Base-by-base conservation (phyloP, 2,113 vertebrate genomes). In the Phrynosoma platyrhinos region DNA sequence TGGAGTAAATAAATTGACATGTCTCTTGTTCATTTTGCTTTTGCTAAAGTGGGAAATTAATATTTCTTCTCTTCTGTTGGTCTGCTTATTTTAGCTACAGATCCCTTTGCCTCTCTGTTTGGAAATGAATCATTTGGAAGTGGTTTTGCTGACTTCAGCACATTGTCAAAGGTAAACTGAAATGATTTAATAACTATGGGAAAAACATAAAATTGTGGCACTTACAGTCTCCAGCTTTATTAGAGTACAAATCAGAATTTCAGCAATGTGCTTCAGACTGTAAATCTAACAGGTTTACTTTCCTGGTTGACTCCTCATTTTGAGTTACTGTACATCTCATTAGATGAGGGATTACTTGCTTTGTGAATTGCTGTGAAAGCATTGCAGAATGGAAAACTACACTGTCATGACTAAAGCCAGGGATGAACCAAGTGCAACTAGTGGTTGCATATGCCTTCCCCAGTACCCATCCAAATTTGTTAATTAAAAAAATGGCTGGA, bases 111-210 rank as follows among this genome's bases (percentile, higher is more conserved):
- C 87, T 98, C 98, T 87, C 94, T 98, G 81, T 99, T 99, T 95
- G 98, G 99, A 92, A 98, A 95, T 1, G 99, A 99, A 71, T 98
- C 98, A 7, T 99, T 98, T 94, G 98, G 96, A 93, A 97, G 96
- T 55, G 98, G 98, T 90, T 99, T 99, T 97, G 98, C 98, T 90
- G 98, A 99, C 95, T 99, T 99, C 88, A 98, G 97, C 94, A 96
- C 94, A 0, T 95, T 99, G 92, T 95, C 98, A 79, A 98, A 99
- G 98, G 98, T 99, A 98, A 97, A 77, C 0, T 23, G 58, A 79
- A 91, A 1, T 92, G 89, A 85, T 83, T 71, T 94, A 88, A 83
- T 87, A 0, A 68, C 89, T 91, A 40, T 18, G 81, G 90, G 88
- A 94, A 92, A 89, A 66, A 84, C 83, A 84, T n/a, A 75, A 88